A percentile compares a stretch with the other conserved stretches of the same genome.
Conservation (phyloP, 2,113 vertebrate genomes). For the Cathartes aura region DNA sequence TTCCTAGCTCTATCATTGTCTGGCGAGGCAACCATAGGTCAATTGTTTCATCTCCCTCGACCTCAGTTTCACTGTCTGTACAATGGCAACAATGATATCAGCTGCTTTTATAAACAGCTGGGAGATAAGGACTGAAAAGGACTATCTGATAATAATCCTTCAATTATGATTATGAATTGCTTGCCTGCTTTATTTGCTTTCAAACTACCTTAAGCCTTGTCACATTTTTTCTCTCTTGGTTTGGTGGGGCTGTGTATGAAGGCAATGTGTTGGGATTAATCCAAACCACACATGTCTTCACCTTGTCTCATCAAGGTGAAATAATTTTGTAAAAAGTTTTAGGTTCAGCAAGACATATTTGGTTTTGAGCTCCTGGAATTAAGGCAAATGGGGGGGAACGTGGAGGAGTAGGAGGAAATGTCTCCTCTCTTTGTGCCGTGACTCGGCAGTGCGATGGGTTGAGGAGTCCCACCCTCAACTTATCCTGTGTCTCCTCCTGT, state of each 20-base stretch:
- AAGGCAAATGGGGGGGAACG: not conserved
- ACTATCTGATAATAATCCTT: not conserved
- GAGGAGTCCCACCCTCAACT: not conserved
- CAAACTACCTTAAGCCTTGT: not conserved
- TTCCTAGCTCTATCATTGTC: not conserved
- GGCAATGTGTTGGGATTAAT: not conserved
- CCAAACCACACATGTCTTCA: not conserved
- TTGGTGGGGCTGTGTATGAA: not conserved
- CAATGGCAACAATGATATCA: not conserved
- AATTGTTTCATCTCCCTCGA: not conserved
- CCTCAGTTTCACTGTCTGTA: not conserved
- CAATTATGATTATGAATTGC: not conserved
- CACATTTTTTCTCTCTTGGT: not conserved
- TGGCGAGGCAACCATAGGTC: not conserved
- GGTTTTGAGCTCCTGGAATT: not conserved
- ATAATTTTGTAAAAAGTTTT: not conserved
- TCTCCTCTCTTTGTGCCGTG: not conserved
- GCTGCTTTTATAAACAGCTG: not conserved
- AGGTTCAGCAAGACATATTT: not conserved
- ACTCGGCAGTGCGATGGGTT: not conserved
- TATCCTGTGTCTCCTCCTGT: not conserved
- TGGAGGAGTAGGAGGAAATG: not conserved
- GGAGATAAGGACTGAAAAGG: not conserved
- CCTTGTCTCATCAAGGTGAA: not conserved
- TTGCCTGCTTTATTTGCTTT: not conserved